A percentile compares a stretch with the other conserved stretches of the same genome.
phyloP scores from a whole-genome alignment of 2,113 vertebrate genomes.

The Falcunculus frontatus region DNA sequence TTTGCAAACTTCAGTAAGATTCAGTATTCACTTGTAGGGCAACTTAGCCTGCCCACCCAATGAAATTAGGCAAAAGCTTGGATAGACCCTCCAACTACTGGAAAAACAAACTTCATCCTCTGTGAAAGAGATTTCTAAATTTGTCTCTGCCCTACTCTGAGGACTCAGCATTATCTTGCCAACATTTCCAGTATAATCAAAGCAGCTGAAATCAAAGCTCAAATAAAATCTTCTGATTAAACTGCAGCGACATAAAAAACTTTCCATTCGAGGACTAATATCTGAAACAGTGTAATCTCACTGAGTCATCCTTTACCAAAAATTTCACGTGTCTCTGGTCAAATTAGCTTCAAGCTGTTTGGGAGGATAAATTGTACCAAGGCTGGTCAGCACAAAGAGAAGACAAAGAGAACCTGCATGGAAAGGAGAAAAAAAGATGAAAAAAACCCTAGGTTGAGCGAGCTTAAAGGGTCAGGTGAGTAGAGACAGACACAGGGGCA shows the following conservation, averaged over 20 bases:
- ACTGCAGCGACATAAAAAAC: not conserved
- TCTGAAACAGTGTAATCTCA: not conserved
- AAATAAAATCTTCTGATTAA: not conserved
- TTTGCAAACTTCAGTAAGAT: not conserved
- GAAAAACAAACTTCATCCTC: not conserved
- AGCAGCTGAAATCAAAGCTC: not conserved
- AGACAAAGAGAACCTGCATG: not conserved
- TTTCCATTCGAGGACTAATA: not conserved
- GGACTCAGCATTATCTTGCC: not conserved
- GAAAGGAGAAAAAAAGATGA: not conserved
- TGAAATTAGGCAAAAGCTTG: not conserved
- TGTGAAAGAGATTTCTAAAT: not conserved
- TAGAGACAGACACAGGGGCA: not conserved
- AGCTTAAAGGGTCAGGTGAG: not conserved
- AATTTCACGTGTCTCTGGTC: not conserved
- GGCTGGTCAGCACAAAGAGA: not conserved
- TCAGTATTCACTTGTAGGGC: not conserved
- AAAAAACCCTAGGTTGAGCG: not conserved
- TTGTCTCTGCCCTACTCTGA: not conserved
- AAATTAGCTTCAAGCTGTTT: not conserved
- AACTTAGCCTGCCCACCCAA: not conserved
- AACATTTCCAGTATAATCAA: not conserved
- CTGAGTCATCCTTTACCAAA: not conserved
- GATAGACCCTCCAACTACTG: not conserved
- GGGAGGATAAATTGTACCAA: not conserved